Percentiles rank a stretch among this genome's conserved stretches.
Evolutionary conservation across 2,113 vertebrate species (phyloP).

Genomic region (Lagopus leucura): DNA sequence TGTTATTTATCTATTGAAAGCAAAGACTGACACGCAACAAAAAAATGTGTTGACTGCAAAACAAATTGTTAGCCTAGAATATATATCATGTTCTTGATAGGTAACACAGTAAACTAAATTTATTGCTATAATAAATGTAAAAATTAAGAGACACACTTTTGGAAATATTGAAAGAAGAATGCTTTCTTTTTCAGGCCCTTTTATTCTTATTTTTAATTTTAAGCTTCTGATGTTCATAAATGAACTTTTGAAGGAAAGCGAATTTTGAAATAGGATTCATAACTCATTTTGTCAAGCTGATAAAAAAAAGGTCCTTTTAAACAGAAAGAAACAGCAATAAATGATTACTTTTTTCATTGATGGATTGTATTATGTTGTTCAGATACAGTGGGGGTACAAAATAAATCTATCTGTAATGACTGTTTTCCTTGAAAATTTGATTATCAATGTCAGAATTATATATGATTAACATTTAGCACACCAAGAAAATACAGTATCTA

Average conservation of each 20-base stretch:
- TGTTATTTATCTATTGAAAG: neutral
- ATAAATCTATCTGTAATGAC: neutral
- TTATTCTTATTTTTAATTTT: neutral
- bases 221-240: neutral
- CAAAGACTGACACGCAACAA: neutral
- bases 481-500: neutral
- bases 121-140: neutral
- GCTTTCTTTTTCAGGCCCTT: neutral
- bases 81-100: neutral
- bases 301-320: slow-evolving; percentile 63
- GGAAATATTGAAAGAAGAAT: neutral
- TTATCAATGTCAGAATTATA: neutral
- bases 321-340: slow-evolving; percentile 61
- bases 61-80: neutral
- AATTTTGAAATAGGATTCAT: slow-evolving; percentile 15
- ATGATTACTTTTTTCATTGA: slow-evolving; percentile 54
- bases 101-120: neutral
- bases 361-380: slow-evolving; percentile 30
- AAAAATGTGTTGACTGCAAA: neutral
- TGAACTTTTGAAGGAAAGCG: neutral
- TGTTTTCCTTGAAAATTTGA: neutral
- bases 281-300: slow-evolving; percentile 41
- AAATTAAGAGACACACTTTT: neutral
- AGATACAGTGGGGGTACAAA: neutral
- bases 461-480: slow-evolving; percentile 16